Base-by-base conservation (phyloP, 2,888 invertebrate species). In the Acleris cristana region DNA sequence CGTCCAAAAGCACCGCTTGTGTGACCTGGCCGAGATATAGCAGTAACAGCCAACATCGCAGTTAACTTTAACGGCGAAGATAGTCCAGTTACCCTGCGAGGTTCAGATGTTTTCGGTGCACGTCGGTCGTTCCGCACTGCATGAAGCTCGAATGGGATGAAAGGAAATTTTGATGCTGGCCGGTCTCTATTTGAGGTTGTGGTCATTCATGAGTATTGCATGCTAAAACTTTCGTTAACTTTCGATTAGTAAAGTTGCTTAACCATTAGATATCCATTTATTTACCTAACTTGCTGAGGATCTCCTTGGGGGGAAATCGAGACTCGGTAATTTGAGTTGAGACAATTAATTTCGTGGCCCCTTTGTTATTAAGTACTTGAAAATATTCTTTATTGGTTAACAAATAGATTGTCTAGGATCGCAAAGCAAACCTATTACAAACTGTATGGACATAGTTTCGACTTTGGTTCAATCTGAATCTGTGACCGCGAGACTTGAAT, bases 11-110 rank as follows among this genome's bases (percentile, higher is more conserved):
- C 10, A n/a, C 18, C 30, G 55, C 56, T 56, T n/a, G 8, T 44
- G 16, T 19, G 34, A 56, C 56, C 16, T 56, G 19, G 2, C n/a
- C 71, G 69, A 79, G 78, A 78, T 78, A 76, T 73, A 77, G 74
- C 76, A 74, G 77, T 79, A 79, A 78, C 74, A 72, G 70, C 69
- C 66, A 72, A 69, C 73, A 74, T 75, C 70, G 74, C 79, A 79
- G 77, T 83, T 80, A 79, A 74, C 76, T 79, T 76, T 80, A 81
- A 81, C 77, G 80, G 80, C 73, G 69, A 72, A 74, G 74, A 60
- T 60, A 60, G 51, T 54, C 49, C 60, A 40, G 55, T 49, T 40
- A 44, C 16, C 23, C n/a, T n/a, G 3, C 44, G 60, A 14, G 60
- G 21, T 23, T 49, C 65, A 60, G 18, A 65, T 65, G 59, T 59